phyloP scores from a whole-genome alignment of 2,113 vertebrate genomes.

The Daubentonia madagascariensis region DNA sequence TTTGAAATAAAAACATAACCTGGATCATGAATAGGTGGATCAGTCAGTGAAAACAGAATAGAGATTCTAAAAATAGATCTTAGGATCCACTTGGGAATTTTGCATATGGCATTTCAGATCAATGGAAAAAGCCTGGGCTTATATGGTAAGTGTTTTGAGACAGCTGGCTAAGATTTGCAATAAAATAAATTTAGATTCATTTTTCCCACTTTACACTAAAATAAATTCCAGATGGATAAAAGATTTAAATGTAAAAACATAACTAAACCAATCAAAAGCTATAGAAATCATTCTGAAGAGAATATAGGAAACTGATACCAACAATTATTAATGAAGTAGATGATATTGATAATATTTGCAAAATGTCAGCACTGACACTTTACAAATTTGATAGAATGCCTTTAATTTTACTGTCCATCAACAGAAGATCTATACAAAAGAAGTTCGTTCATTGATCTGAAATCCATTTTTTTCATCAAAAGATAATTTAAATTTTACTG shows the following conservation, averaged over 20 bases:
- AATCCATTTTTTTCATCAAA: background rate
- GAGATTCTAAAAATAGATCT: background rate
- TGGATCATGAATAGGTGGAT: background rate
- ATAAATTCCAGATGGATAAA: conserved; percentile 23
- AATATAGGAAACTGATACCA: background rate
- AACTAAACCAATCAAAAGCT: background rate
- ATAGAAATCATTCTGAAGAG: background rate
- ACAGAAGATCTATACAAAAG: background rate
- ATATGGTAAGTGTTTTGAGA: conserved; percentile 2
- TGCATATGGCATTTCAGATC: background rate
- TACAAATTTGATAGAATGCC: background rate
- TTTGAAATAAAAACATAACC: background rate
- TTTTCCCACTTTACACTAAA: background rate
- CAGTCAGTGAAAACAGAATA: background rate
- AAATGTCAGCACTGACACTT: background rate
- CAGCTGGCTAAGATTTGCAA: background rate
- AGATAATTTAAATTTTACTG: background rate
- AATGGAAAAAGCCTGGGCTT: background rate
- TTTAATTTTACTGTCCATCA: background rate
- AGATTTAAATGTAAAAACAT: conserved; percentile 1
- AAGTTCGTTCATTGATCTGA: background rate
- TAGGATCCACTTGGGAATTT: background rate
- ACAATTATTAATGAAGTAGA: background rate
- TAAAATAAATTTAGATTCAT: conserved; percentile 29
- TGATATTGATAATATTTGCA: background rate